These are phyloP conservation scores for Campaea margaritaria DNA, from an alignment of 2,888 invertebrate genomes.

Conservation along the genomic window DNA sequence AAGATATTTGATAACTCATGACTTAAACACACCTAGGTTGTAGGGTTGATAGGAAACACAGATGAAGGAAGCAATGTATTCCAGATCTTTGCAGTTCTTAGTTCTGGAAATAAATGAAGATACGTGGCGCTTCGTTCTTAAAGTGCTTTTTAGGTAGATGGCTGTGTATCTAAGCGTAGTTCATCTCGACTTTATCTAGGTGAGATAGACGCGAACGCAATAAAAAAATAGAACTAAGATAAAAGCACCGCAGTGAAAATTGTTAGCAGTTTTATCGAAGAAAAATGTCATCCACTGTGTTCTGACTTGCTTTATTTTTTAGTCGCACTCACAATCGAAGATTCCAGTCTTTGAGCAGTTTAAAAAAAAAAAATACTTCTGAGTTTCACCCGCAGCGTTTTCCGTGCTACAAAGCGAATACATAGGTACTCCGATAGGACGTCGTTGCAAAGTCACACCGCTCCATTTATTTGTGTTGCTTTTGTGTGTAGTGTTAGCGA, in stretches of 20 bases:
- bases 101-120: no score
- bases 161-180: no score
- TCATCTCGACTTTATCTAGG: no score
- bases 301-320: slow-evolving; percentile 38
- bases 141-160: no score
- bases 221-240: not conserved
- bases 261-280: not conserved
- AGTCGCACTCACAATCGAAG: slow-evolving; percentile 46
- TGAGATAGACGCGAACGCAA: not conserved
- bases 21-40: no score
- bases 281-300: slow-evolving; percentile 1
- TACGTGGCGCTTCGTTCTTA: no score
- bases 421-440: slow-evolving; percentile 41
- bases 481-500: slow-evolving; percentile 48
- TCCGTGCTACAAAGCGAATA: slow-evolving; percentile 46
- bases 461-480: slow-evolving; percentile 58
- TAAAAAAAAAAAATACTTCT: slow-evolving; percentile 56
- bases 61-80: no score
- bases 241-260: slow-evolving; percentile 6
- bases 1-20: no score
- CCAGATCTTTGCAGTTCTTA: no score
- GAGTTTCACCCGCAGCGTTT: slow-evolving; percentile 40
- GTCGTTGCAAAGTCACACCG: slow-evolving; percentile 52
- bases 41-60: no score
- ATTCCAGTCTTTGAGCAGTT: slow-evolving; percentile 54